phyloP scores from a whole-genome alignment of 2,797 vertebrate genomes.

The Acropternis orthonyx region DNA sequence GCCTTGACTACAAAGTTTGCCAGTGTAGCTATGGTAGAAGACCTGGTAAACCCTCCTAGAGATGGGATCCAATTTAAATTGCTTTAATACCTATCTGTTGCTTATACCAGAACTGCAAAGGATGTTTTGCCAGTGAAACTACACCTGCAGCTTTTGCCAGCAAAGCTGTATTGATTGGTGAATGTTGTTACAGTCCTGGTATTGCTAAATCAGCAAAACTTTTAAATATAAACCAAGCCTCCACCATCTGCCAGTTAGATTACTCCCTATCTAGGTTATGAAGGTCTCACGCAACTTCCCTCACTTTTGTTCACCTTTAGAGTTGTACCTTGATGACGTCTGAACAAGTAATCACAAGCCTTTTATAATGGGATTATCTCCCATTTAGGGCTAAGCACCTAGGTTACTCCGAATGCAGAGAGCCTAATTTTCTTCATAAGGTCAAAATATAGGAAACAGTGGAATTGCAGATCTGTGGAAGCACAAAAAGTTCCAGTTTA shows the following conservation, averaged over 20 bases:
- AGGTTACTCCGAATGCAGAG: accelerated
- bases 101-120: not conserved
- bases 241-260: accelerated
- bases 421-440: not conserved
- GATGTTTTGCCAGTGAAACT: not conserved
- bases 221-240: not conserved
- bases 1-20: not conserved
- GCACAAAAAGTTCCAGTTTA: not conserved
- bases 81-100: not conserved
- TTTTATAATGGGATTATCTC: conserved; percentile 28
- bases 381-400: not conserved
- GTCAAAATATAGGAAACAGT: not conserved
- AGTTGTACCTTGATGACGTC: conserved; percentile 9
- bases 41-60: not conserved
- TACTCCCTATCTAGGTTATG: not conserved
- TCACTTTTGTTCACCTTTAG: not conserved
- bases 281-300: not conserved
- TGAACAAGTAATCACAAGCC: not conserved
- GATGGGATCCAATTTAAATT: not conserved
- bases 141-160: not conserved
- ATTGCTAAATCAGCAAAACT: not conserved
- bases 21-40: not conserved
- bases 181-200: not conserved
- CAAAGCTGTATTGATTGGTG: not conserved
- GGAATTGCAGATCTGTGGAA: not conserved